A percentile compares a stretch with the other conserved stretches of the same genome.
phyloP scores from a whole-genome alignment of 1,140 invertebrate genomes.

The Drosophila willistoni region DNA sequence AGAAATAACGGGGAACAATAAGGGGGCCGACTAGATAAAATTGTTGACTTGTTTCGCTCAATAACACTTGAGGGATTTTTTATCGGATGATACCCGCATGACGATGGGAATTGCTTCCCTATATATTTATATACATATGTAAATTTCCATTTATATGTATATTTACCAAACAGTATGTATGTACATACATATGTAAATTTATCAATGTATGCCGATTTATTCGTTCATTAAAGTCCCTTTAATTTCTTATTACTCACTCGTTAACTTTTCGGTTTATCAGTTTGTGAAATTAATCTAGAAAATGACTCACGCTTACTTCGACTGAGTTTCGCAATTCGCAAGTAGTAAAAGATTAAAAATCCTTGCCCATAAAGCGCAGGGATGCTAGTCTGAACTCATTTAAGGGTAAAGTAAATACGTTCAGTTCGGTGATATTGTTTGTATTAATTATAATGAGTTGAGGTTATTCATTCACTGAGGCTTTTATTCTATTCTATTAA shows the following conservation, averaged over 20 bases:
- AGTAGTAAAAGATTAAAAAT: background rate
- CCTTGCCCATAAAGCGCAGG: too few relatives aligned
- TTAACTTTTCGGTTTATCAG: constrained; percentile 36
- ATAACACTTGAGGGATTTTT: background rate
- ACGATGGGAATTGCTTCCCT: background rate
- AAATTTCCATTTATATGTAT: background rate
- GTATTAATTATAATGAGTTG: too few relatives aligned
- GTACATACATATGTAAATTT: background rate
- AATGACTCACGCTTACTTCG: background rate
- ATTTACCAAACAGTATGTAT: background rate
- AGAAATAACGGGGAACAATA: background rate
- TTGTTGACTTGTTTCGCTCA: constrained; percentile 7
- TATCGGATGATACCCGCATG: constrained; percentile 18
- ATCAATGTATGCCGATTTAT: background rate
- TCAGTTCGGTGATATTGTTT: too few relatives aligned
- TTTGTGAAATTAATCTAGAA: constrained; percentile 20
- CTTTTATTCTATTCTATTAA: too few relatives aligned
- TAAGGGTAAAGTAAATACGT: too few relatives aligned
- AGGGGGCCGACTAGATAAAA: constrained; percentile 28
- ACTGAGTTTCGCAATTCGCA: background rate
- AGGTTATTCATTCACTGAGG: too few relatives aligned
- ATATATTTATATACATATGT: background rate
- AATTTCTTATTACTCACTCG: constrained; percentile 1
- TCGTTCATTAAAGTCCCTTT: too few relatives aligned
- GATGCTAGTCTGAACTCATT: too few relatives aligned